A percentile compares a stretch with the other conserved stretches of the same genome.
These are phyloP conservation scores for Hyposmocoma kahamanoa DNA, from an alignment of 1,140 invertebrate genomes.

Conservation along the genomic window DNA sequence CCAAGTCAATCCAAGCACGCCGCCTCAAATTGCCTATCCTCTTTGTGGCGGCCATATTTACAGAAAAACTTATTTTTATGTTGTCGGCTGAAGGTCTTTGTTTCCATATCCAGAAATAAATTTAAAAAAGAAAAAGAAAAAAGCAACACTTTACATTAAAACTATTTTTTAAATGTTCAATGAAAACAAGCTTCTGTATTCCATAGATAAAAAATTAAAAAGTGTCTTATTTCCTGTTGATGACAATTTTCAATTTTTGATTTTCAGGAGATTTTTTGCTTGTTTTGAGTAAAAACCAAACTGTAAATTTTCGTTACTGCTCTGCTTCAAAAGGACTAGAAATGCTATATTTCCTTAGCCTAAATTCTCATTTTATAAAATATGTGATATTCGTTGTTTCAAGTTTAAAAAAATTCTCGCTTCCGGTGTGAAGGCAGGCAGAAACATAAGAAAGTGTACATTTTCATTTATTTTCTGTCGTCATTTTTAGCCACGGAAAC, in stretches of 20 bases:
- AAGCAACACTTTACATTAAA: too few species aligned
- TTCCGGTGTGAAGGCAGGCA: conserved; percentile 68
- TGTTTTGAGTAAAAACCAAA: not conserved
- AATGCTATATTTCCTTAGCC: conserved; percentile 49
- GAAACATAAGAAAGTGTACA: conserved; percentile 70
- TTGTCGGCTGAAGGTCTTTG: too few species aligned
- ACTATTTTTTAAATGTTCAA: not conserved
- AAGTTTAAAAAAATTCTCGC: conserved; percentile 46
- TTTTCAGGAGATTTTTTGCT: conserved; percentile 10
- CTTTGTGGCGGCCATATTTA: too few species aligned
- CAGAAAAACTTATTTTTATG: too few species aligned
- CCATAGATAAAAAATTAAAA: conserved; percentile 17
- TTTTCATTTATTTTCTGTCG: conserved; percentile 73
- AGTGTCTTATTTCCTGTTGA: conserved; percentile 27
- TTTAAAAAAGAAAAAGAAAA: too few species aligned
- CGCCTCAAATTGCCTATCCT: too few species aligned
- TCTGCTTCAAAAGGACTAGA: conserved; percentile 22
- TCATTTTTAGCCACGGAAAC: conserved; percentile 62
- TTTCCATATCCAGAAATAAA: too few species aligned
- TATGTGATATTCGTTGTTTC: conserved; percentile 38
- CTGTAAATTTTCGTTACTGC: conserved; percentile 18
- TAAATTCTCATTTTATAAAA: conserved; percentile 28
- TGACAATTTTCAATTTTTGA: conserved; percentile 26
- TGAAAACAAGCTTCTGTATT: not conserved
- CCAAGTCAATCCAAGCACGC: too few species aligned